phyloP scores from a whole-genome alignment of 1,140 invertebrate genomes.

The Drosophila burlai region DNA sequence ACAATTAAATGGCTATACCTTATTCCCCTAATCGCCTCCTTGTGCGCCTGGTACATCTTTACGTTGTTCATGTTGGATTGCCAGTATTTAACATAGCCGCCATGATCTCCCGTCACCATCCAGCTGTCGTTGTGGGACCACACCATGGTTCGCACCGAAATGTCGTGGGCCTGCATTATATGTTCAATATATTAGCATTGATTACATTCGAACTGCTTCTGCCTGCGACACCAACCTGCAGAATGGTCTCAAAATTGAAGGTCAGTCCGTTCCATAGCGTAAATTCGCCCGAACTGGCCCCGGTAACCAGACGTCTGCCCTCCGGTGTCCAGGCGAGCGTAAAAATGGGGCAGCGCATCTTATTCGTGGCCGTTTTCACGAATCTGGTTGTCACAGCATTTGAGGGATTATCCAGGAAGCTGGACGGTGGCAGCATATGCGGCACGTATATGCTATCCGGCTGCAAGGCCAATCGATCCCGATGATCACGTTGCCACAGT shows the following conservation, averaged over 20 bases:
- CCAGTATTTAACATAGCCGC: conserved; percentile 99
- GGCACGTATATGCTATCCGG: conserved; percentile 96
- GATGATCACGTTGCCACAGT: conserved; percentile 96
- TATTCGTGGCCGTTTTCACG: conserved; percentile 99
- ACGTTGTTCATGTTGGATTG: conserved; percentile 99
- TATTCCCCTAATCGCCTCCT: conserved; percentile 99
- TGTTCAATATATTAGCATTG: background rate
- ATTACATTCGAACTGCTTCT: background rate
- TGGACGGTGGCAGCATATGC: conserved; percentile 94
- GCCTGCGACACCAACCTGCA: conserved; percentile 90
- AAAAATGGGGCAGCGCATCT: conserved; percentile 99
- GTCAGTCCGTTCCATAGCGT: conserved; percentile 99
- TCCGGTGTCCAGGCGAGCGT: conserved; percentile 99
- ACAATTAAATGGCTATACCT: conserved; percentile 89
- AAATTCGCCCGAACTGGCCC: conserved; percentile 99
- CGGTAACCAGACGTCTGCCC: conserved; percentile 98
- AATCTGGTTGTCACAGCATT: conserved; percentile 98
- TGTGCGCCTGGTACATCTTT: conserved; percentile 99
- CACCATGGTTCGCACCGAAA: conserved; percentile 98
- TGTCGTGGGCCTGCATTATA: conserved; percentile 95
- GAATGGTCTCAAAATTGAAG: conserved; percentile 99
- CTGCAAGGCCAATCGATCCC: conserved; percentile 94
- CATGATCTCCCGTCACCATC: conserved; percentile 99
- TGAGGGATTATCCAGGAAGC: conserved; percentile 96
- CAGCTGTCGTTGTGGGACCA: conserved; percentile 99